These are phyloP conservation scores for Thalassophryne amazonica DNA, from an alignment of 2,797 vertebrate genomes.

Conservation along the genomic window DNA sequence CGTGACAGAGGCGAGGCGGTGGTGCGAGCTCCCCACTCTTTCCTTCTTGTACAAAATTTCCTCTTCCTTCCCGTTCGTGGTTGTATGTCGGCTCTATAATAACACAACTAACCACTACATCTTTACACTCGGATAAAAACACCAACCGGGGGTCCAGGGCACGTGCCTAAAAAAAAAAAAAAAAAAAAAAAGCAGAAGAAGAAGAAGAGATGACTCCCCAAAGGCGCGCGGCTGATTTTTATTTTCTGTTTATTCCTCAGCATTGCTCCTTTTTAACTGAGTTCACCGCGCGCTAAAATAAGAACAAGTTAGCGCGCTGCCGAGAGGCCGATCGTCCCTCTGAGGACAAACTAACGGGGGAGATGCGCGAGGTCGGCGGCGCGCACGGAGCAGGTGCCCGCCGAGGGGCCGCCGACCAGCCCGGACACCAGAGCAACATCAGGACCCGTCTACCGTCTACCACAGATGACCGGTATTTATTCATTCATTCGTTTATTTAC, in stretches of 20 bases:
- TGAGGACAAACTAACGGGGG: too few relatives aligned
- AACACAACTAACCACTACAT: constrained; percentile 86
- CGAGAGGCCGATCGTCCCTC: too few relatives aligned
- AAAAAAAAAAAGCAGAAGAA: too few relatives aligned
- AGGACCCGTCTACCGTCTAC: constrained; percentile 42
- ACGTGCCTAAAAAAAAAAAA: constrained; percentile 24
- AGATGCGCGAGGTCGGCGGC: constrained; percentile 23
- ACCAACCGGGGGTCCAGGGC: constrained; percentile 60
- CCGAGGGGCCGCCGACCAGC: constrained; percentile 50
- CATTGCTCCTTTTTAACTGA: too few relatives aligned
- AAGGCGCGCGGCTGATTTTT: too few relatives aligned
- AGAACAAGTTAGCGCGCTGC: too few relatives aligned
- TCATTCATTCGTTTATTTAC: constrained; percentile 11
- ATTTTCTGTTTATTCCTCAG: too few relatives aligned
- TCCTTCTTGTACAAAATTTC: constrained; percentile 90
- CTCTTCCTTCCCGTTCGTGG: constrained; percentile 93
- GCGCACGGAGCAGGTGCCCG: constrained; percentile 66
- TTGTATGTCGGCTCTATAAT: constrained; percentile 88
- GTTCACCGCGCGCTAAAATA: too few relatives aligned
- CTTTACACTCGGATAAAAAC: constrained; percentile 74
- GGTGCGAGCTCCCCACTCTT: constrained; percentile 87
- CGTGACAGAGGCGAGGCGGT: constrained; percentile 77
- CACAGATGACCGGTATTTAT: constrained; percentile 58
- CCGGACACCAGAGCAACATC: constrained; percentile 37
- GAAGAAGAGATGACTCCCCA: too few relatives aligned